Evolutionary conservation across 2,797 vertebrate genomes (phyloP).

Genomic region (Rhinichthys osculus): DNA sequence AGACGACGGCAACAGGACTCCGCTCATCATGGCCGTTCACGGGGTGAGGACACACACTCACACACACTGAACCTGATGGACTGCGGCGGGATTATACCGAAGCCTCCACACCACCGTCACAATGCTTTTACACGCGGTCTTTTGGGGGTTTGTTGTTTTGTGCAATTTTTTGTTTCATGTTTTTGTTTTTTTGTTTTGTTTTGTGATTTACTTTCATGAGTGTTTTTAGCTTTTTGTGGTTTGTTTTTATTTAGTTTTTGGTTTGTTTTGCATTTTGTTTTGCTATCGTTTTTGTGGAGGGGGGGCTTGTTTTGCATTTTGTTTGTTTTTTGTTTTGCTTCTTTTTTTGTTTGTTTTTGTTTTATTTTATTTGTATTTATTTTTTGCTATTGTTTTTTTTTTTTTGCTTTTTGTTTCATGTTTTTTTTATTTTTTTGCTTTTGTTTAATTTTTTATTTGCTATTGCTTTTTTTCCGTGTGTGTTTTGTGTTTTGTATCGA

Average conservation of each 20-base stretch:
- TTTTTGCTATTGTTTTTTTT: too few species aligned
- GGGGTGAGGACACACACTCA: slow-evolving; percentile 80
- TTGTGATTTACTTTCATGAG: too few species aligned
- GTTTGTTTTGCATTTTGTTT: not conserved
- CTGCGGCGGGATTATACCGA: not conserved
- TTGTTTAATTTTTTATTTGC: not conserved
- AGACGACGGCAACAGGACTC: slow-evolving; percentile 89
- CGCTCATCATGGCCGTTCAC: slow-evolving; percentile 94
- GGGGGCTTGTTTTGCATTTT: not conserved
- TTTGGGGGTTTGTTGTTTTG: too few species aligned
- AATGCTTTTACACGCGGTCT: too few species aligned
- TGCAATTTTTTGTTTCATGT: not conserved
- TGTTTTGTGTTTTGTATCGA: not conserved
- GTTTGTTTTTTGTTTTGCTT: too few species aligned
- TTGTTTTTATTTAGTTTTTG: not conserved
- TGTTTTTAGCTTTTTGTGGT: too few species aligned
- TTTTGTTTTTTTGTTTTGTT: not conserved
- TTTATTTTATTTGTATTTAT: too few species aligned
- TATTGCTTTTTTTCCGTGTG: not conserved
- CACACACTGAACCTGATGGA: not conserved
- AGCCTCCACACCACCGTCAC: not conserved
- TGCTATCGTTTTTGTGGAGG: too few species aligned
- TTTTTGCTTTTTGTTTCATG: not conserved
- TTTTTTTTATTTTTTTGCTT: not conserved
- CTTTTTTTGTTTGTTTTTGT: too few species aligned